Percentiles rank a stretch among this genome's conserved stretches.
Conservation (phyloP, 1,140 invertebrate genomes). For the Drosophila parvula region DNA sequence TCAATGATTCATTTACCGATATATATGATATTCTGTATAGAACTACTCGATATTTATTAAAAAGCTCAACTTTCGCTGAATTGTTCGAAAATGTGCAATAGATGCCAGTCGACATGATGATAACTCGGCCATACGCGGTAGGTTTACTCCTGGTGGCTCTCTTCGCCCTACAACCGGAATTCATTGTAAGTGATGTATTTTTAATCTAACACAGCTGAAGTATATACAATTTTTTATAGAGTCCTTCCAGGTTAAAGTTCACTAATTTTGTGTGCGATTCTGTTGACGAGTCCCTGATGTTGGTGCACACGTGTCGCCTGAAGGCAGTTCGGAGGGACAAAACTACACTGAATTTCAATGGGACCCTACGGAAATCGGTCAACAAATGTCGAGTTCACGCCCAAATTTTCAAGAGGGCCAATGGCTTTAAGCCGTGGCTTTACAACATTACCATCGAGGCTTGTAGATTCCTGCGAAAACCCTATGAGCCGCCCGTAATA, state of each 20-base stretch:
- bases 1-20: background rate
- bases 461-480: slow-evolving; percentile 10
- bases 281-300: background rate
- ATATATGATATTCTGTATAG: background rate
- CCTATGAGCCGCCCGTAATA: slow-evolving; percentile 1
- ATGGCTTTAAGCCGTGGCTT: slow-evolving; percentile 28
- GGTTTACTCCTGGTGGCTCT: background rate
- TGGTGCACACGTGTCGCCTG: slow-evolving; percentile 11
- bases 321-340: slow-evolving; percentile 11
- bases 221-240: background rate
- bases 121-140: background rate
- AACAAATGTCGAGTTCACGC: slow-evolving; percentile 2
- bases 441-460: slow-evolving; percentile 7
- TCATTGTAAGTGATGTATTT: background rate
- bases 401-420: slow-evolving; percentile 28
- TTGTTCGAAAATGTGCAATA: background rate
- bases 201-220: background rate
- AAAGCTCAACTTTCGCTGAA: background rate
- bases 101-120: slow-evolving; percentile 1
- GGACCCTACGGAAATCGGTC: background rate
- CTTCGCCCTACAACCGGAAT: background rate
- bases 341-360: slow-evolving; percentile 12
- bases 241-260: background rate
- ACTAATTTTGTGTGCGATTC: slow-evolving; percentile 17
- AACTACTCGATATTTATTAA: background rate